Conservation (phyloP, 1,140 invertebrate genomes). For the Pissodes strobi region DNA sequence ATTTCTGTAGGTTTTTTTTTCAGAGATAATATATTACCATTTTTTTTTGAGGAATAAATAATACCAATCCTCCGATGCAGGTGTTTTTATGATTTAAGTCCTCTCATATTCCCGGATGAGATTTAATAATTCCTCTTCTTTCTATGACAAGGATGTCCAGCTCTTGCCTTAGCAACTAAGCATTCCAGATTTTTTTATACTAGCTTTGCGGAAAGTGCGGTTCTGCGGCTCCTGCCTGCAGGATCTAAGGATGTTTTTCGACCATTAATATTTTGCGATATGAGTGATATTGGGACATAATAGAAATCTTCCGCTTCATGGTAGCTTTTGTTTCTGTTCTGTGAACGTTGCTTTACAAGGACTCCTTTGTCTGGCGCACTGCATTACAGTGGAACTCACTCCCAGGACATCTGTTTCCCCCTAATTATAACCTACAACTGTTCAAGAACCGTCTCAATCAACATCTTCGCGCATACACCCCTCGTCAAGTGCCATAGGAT, state of each 20-base stretch:
- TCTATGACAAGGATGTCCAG: no score
- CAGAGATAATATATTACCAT: slow-evolving; percentile 2
- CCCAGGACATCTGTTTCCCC: no score
- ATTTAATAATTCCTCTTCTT: slow-evolving; percentile 16
- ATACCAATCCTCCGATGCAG: slow-evolving; percentile 33
- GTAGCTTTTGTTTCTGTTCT: slow-evolving; percentile 28
- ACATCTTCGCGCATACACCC: no score
- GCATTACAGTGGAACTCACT: no score
- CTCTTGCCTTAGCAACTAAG: slow-evolving; percentile 16
- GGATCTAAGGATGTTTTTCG: slow-evolving; percentile 20
- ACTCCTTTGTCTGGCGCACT: no score
- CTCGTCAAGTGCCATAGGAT: no score
- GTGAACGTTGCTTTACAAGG: no score
- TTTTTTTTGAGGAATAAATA: slow-evolving; percentile 10
- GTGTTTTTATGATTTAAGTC: slow-evolving; percentile 13
- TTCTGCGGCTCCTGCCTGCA: neutral
- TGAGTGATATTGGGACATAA: slow-evolving; percentile 20
- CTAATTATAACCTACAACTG: no score
- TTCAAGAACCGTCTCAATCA: no score
- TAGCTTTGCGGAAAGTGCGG: neutral
- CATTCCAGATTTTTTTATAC: slow-evolving; percentile 19
- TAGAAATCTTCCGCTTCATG: slow-evolving; percentile 15
- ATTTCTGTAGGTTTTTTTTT: slow-evolving; percentile 38
- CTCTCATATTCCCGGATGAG: slow-evolving; percentile 19
- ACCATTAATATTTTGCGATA: slow-evolving; percentile 22